Conservation (phyloP, 2,888 invertebrate species). For the Drosophila basisetae region DNA sequence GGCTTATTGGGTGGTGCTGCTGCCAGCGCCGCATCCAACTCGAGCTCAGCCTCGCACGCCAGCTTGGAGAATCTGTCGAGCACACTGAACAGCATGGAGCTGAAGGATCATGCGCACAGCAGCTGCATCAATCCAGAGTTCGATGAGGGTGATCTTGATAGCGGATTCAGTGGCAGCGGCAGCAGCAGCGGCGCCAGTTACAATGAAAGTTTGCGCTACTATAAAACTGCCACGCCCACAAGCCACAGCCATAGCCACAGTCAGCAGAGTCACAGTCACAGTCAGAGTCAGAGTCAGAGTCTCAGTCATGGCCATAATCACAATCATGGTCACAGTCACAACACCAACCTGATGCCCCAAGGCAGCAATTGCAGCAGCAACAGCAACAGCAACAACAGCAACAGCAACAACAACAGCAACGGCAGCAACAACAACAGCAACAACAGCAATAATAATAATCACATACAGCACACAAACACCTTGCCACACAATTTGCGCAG, state of each 20-base stretch:
- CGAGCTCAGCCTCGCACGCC: constrained; percentile 81
- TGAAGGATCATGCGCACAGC: constrained; percentile 83
- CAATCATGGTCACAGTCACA: constrained; percentile 17
- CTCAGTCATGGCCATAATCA: constrained; percentile 3
- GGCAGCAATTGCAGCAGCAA: constrained; percentile 23
- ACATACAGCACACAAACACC: constrained; percentile 64
- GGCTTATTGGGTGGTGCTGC: constrained; percentile 81
- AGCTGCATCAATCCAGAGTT: constrained; percentile 85
- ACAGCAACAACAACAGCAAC: neutral
- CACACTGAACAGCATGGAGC: constrained; percentile 84
- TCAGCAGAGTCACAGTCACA: constrained; percentile 43
- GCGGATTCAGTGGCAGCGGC: constrained; percentile 88
- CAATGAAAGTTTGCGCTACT: constrained; percentile 89
- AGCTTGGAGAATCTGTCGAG: constrained; percentile 84
- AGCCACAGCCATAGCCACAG: constrained; percentile 59
- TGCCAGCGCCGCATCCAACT: constrained; percentile 70
- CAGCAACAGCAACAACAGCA: neutral
- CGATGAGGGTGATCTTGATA: constrained; percentile 89
- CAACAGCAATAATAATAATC: constrained; percentile 40
- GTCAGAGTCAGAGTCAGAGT: constrained; percentile 20
- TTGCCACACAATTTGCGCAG: constrained; percentile 84
- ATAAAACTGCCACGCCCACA: constrained; percentile 83
- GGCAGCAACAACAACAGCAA: constrained; percentile 23
- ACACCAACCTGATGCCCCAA: constrained; percentile 34
- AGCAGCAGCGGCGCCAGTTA: constrained; percentile 94